phyloP scores from a whole-genome alignment of 2,888 invertebrate species.

The Mimachlamys varia region DNA sequence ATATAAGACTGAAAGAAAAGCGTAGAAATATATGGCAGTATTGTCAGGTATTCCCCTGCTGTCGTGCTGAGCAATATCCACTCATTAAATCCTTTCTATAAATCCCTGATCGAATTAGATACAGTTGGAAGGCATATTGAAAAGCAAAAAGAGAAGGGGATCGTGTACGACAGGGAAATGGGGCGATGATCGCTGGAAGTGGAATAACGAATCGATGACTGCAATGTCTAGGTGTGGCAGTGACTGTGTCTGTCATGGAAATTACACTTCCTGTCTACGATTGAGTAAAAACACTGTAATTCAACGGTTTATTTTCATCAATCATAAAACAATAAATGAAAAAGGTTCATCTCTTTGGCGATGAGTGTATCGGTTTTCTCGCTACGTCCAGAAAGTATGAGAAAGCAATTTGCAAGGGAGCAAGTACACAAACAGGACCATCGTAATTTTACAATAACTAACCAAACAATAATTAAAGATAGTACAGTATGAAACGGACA shows the following conservation, averaged over 20 bases:
- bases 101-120: background rate
- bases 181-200: background rate
- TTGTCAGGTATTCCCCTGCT: background rate
- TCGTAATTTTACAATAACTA: too few species aligned
- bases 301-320: too few species aligned
- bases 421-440: too few species aligned
- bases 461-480: too few species aligned
- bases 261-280: background rate
- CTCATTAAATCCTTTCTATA: background rate
- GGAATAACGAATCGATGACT: background rate
- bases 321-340: too few species aligned
- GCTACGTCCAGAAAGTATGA: too few species aligned
- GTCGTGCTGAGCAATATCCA: background rate
- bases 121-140: conserved; percentile 16
- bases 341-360: too few species aligned
- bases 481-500: too few species aligned
- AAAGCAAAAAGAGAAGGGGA: background rate
- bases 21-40: background rate
- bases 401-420: too few species aligned
- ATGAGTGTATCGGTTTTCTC: too few species aligned
- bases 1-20: background rate
- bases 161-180: background rate
- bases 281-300: too few species aligned
- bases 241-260: background rate
- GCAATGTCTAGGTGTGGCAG: background rate